Evolutionary conservation across 2,113 vertebrate genomes (phyloP), one percentile per base, ranked within the genome.

Genomic region (Epinephelus cyanopodus): DNA sequence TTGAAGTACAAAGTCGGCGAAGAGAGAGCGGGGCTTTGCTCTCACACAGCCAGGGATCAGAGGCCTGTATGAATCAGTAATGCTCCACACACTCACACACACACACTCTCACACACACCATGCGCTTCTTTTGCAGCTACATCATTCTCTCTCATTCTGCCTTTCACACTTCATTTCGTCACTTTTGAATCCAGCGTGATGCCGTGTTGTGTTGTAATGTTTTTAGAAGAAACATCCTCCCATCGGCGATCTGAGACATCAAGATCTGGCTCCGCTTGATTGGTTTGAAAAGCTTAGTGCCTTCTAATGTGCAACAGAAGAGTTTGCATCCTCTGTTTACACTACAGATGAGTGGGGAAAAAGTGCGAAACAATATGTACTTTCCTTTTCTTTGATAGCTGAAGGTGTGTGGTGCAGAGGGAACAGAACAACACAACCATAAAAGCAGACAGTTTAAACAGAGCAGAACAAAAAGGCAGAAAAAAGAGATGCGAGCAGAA

Each of bases 61-160:
- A 90, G 78, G 56, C 71, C 69, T 84, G 63, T 60, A 73, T 86
- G 69, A 84, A 92, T 89, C 85, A 77, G 75, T 79, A 83, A 92
- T 82, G 77, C 45, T 50, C 3, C 62, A 56, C 79, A 69, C 25
- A 79, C 45, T 66, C 25, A 65, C 37, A 39, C 77, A 53, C 29
- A 53, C 52, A 70, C 58, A 62, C 60, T 37, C 60, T 37, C 60
- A 72, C 33, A 74, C 18, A 57, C 65, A 70, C 42, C 71, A 82
- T 23, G 17, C 25, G 42, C 64, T 79, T 33, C 15, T 47, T 29
- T 66, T 81, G 48, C 82, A 80, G 27, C 83, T 82, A 52, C 65
- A 68, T 67, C 63, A 82, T 81, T 82, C 77, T 69, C 64, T 78
- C 70, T 83, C 52, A 76, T 79, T 79, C 72, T 63, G 45, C 39